These are phyloP conservation scores for Urosaurus nigricauda DNA, from an alignment of 2,797 vertebrate genomes.

Conservation along the genomic window DNA sequence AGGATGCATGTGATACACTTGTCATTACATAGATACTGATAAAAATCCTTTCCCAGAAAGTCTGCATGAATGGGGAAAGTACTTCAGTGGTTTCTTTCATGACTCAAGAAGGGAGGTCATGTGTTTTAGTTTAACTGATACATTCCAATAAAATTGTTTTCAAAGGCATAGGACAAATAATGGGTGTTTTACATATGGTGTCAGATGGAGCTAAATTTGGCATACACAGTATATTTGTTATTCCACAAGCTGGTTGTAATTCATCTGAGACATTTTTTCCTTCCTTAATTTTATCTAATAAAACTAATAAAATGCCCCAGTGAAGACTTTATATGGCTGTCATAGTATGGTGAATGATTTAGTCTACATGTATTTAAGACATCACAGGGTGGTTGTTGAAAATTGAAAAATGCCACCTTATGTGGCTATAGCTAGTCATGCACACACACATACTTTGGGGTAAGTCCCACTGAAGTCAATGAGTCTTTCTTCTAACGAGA, in stretches of 20 bases:
- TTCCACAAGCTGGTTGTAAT: constrained; percentile 76
- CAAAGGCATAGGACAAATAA: constrained; percentile 84
- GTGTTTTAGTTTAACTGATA: constrained; percentile 84
- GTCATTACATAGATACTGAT: constrained; percentile 71
- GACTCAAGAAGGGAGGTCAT: constrained; percentile 81
- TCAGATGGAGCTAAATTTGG: constrained; percentile 82
- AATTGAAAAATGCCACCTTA: not conserved
- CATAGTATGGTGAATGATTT: constrained; percentile 68
- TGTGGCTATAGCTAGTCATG: not conserved
- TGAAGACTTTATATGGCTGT: constrained; percentile 72
- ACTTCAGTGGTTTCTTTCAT: constrained; percentile 80
- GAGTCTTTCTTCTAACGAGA: not conserved
- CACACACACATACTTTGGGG: not conserved
- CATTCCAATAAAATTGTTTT: constrained; percentile 85
- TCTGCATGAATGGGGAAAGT: constrained; percentile 71
- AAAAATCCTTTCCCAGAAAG: constrained; percentile 70
- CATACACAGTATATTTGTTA: constrained; percentile 76
- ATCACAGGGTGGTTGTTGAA: constrained; percentile 51
- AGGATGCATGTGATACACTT: constrained; percentile 81
- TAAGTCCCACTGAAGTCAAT: not conserved
- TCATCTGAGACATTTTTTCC: constrained; percentile 70
- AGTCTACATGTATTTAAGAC: constrained; percentile 62
- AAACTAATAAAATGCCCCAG: constrained; percentile 73
- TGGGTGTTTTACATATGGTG: constrained; percentile 79
- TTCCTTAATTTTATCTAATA: constrained; percentile 77